Conservation (phyloP, 2,113 vertebrate species). For the Erythrocercus mccallii region DNA sequence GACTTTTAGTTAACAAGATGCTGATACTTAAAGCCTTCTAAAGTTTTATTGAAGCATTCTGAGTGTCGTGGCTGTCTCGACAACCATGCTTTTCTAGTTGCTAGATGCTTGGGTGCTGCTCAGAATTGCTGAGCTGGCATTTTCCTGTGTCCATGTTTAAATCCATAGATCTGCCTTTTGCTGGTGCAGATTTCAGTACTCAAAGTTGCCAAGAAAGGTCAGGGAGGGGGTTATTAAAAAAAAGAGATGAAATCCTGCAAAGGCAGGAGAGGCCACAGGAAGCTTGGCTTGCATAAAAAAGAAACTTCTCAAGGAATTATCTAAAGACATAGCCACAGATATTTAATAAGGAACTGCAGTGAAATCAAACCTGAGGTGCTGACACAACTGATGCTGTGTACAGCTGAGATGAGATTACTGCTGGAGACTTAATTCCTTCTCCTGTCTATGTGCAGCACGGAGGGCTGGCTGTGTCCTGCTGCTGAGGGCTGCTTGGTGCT, state of each 20-base stretch:
- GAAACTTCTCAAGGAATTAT: neutral
- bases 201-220: neutral
- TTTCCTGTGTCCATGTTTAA: neutral
- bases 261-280: neutral
- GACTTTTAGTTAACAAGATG: neutral
- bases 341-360: neutral
- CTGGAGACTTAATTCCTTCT: neutral
- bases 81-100: neutral
- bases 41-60: neutral
- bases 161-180: neutral
- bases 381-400: neutral
- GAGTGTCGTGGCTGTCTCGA: neutral
- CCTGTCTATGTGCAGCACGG: neutral
- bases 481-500: rapidly evolving
- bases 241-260: neutral
- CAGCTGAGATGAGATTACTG: neutral
- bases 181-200: neutral
- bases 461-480: neutral
- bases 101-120: neutral
- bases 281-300: neutral
- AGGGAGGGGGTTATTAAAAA: neutral
- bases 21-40: neutral
- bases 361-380: neutral
- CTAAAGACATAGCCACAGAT: neutral
- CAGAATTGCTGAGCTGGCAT: neutral